Evolutionary conservation across 2,113 vertebrate species (phyloP).

Genomic region (Anas platyrhynchos): DNA sequence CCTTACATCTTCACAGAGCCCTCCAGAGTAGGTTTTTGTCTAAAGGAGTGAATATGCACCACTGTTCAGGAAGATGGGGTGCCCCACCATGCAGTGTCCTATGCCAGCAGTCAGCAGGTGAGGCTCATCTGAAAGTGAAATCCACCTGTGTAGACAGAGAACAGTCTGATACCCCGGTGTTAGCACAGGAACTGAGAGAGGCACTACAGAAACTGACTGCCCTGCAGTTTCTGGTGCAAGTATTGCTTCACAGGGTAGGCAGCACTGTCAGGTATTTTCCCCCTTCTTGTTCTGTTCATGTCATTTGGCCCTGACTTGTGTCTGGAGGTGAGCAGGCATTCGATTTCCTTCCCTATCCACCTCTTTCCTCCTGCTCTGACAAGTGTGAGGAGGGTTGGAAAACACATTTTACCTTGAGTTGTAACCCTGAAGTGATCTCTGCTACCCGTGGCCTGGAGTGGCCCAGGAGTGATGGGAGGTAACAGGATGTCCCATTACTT

Average conservation of each 20-base stretch:
- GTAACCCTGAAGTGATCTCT: neutral
- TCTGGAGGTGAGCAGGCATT: neutral
- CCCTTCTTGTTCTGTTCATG: neutral
- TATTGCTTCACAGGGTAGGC: neutral
- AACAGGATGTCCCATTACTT: neutral
- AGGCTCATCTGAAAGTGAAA: neutral
- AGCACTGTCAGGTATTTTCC: neutral
- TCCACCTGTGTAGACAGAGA: neutral
- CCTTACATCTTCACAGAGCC: accelerated
- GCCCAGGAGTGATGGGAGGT: neutral
- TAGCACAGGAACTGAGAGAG: neutral
- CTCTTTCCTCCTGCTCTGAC: neutral
- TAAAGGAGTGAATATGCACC: neutral
- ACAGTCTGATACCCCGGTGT: neutral
- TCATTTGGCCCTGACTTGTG: neutral
- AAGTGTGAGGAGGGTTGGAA: neutral
- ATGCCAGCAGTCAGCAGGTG: neutral
- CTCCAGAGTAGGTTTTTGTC: neutral
- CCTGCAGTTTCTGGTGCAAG: accelerated
- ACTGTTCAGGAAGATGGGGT: neutral
- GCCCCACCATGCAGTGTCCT: accelerated
- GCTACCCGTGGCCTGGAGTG: neutral
- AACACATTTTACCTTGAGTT: neutral
- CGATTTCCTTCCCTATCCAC: neutral
- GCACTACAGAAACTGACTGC: neutral